Conservation (phyloP, 35 echinoderm and acorn worm species). For the Ophiothrix spiculata region DNA sequence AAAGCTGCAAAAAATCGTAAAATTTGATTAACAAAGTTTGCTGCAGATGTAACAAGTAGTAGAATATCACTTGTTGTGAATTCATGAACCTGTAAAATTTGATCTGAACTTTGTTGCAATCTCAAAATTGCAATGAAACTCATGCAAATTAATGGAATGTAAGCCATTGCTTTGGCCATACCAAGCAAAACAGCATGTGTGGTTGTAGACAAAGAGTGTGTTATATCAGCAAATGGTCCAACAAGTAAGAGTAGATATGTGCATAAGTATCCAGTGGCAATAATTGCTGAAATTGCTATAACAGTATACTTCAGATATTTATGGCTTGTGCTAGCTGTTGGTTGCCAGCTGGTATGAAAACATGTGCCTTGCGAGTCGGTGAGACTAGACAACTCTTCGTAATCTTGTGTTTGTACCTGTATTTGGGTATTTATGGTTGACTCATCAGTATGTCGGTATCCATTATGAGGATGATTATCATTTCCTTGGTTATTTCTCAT, state of each 20-base stretch:
- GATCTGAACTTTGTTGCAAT: background rate
- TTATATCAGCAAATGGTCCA: background rate
- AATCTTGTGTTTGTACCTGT: background rate
- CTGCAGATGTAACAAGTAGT: background rate
- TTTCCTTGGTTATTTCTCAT: background rate
- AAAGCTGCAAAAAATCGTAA: background rate
- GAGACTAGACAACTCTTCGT: background rate
- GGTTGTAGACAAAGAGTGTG: background rate
- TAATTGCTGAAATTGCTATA: background rate
- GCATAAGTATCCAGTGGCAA: background rate
- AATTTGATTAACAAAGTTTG: background rate
- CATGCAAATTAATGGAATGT: background rate
- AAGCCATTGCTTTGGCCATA: background rate
- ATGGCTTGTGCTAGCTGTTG: background rate
- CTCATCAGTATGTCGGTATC: background rate
- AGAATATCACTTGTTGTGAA: background rate
- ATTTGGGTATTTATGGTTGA: background rate
- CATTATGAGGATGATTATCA: background rate
- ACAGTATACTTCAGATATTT: background rate
- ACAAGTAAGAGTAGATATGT: background rate
- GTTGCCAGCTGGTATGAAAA: background rate
- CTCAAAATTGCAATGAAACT: background rate
- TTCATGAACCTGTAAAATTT: background rate
- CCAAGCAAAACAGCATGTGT: background rate
- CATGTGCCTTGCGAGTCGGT: background rate